A percentile compares a stretch with the other conserved stretches of the same genome.
Evolutionary conservation across 2,113 vertebrate genomes (phyloP).

Genomic region (Corvus moneduloides): DNA sequence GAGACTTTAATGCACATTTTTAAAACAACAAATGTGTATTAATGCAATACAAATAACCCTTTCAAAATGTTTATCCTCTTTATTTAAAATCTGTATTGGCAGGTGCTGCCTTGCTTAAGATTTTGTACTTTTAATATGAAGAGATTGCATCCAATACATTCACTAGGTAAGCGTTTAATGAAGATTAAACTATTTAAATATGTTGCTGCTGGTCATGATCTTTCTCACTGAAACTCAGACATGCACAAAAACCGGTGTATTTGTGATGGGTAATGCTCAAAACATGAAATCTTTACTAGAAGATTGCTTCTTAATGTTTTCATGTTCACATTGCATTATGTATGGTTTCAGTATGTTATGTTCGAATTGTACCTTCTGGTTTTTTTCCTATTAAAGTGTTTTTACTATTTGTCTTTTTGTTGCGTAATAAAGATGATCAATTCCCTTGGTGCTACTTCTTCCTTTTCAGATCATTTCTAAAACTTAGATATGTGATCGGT

Average conservation of each 20-base stretch:
- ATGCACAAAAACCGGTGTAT: neutral
- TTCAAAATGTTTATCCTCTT: neutral
- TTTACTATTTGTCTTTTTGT: slow-evolving; percentile 38
- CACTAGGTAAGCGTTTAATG: neutral
- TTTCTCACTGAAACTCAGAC: slow-evolving; percentile 19
- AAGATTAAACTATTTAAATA: neutral
- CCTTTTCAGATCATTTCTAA: neutral
- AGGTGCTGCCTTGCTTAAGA: neutral
- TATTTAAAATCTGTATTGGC: slow-evolving; percentile 59
- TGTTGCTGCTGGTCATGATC: slow-evolving; percentile 19
- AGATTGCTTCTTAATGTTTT: neutral
- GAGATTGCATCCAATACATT: slow-evolving; percentile 3
- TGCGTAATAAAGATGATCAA: slow-evolving; percentile 53
- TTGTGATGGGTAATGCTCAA: neutral
- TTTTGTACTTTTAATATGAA: slow-evolving; percentile 29
- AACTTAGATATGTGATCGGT: neutral
- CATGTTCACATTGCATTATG: neutral
- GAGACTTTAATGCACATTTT: slow-evolving; percentile 19
- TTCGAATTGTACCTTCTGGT: slow-evolving; percentile 31
- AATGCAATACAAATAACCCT: slow-evolving; percentile 1
- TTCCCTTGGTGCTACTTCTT: neutral
- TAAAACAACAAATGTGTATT: slow-evolving; percentile 6
- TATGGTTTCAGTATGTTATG: neutral
- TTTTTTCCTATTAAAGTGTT: slow-evolving; percentile 38
- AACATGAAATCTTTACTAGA: neutral